These are phyloP conservation scores for Gallinago media DNA, from an alignment of 2,113 vertebrate genomes.

Conservation along the genomic window DNA sequence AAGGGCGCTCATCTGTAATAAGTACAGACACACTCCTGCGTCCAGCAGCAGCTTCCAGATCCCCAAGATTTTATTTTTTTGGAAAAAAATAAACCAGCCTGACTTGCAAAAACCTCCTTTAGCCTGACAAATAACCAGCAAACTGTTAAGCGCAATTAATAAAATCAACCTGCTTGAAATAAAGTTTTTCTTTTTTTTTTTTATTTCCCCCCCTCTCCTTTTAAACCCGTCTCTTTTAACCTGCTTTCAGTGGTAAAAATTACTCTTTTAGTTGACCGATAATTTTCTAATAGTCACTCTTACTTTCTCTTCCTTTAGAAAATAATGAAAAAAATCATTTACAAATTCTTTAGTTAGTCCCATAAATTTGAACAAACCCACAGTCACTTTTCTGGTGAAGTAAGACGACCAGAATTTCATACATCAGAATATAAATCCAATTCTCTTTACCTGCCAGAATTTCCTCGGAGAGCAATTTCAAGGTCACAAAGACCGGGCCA, in stretches of 20 bases:
- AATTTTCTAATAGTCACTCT: neutral
- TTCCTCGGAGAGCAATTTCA: slow-evolving; percentile 40
- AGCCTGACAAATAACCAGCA: neutral
- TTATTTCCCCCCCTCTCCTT: neutral
- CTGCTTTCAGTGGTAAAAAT: neutral
- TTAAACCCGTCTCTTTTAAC: neutral
- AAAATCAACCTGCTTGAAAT: neutral
- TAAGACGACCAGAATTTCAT: neutral
- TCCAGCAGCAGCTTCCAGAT: neutral
- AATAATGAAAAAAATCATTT: neutral
- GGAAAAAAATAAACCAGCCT: neutral
- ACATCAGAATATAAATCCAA: slow-evolving; percentile 54
- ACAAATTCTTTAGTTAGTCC: neutral
- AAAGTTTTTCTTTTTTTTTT: neutral
- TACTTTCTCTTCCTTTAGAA: neutral
- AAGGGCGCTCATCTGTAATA: neutral
- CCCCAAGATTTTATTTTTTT: neutral
- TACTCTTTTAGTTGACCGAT: neutral
- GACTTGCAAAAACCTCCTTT: neutral
- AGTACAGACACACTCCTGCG: neutral
- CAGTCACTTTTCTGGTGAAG: slow-evolving; percentile 5
- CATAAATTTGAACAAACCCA: neutral
- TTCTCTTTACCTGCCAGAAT: slow-evolving; percentile 26
- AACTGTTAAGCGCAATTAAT: neutral
- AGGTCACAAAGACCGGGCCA: neutral